These are phyloP conservation scores for Pyrocephalus nanus DNA, from an alignment of 2,797 vertebrate genomes.

Conservation along the genomic window DNA sequence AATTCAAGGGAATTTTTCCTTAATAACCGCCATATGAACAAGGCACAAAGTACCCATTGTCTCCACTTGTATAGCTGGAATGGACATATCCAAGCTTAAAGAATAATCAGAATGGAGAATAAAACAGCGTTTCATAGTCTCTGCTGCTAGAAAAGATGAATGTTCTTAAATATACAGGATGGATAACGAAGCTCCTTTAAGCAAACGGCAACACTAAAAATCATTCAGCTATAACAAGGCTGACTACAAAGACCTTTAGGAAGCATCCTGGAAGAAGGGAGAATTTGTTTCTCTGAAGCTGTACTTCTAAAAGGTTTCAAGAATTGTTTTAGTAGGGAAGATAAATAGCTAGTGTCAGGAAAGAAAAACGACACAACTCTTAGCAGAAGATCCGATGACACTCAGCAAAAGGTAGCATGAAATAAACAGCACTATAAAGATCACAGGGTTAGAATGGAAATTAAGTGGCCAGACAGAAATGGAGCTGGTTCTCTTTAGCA, in stretches of 20 bases:
- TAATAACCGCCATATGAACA: background rate
- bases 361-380: background rate
- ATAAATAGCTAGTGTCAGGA: conserved; percentile 29
- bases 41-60: background rate
- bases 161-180: background rate
- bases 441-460: background rate
- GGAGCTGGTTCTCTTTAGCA: background rate
- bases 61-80: background rate
- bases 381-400: conserved; percentile 24
- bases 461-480: background rate
- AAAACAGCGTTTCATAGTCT: background rate
- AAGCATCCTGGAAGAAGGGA: background rate
- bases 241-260: background rate
- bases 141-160: conserved; percentile 3
- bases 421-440: conserved; percentile 30
- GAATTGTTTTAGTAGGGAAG: conserved; percentile 22
- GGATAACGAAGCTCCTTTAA: background rate
- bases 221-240: background rate
- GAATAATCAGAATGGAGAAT: background rate
- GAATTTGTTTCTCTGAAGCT: conserved; percentile 5
- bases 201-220: background rate
- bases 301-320: background rate
- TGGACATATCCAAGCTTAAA: background rate
- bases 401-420: background rate
- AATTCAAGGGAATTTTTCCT: background rate